Evolutionary conservation across 2,888 invertebrate genomes (phyloP).

Genomic region (Phymatocera aterrima): DNA sequence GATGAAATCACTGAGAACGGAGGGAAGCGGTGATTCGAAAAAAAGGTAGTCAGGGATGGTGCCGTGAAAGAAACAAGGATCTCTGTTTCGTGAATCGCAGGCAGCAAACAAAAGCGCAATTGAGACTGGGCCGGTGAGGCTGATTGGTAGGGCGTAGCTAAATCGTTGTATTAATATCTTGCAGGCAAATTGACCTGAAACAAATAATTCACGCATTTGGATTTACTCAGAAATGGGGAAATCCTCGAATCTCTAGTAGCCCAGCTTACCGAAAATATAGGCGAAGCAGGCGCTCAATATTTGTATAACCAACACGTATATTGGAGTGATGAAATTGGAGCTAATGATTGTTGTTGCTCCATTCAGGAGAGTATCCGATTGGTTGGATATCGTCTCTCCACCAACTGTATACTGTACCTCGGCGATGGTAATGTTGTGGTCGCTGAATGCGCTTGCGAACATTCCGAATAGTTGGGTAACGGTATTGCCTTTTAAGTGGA

Average conservation of each 20-base stretch:
- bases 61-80: constrained; percentile 83
- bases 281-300: constrained; percentile 81
- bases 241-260: background rate
- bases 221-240: background rate
- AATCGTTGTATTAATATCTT: constrained; percentile 93
- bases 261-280: constrained; percentile 76
- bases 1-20: constrained; percentile 77
- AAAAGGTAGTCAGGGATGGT: constrained; percentile 77
- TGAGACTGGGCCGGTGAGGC: constrained; percentile 85
- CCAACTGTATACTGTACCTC: constrained; percentile 52
- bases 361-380: constrained; percentile 72
- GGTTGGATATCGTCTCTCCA: constrained; percentile 70
- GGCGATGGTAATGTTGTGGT: constrained; percentile 62
- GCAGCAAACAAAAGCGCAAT: constrained; percentile 82
- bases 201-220: constrained; percentile 44
- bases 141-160: constrained; percentile 90
- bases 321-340: constrained; percentile 73
- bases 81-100: constrained; percentile 80
- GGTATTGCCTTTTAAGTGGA: constrained; percentile 65
- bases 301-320: constrained; percentile 83
- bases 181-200: constrained; percentile 86
- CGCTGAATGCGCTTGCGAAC: constrained; percentile 57
- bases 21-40: constrained; percentile 74
- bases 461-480: constrained; percentile 61
- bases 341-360: constrained; percentile 70